A percentile compares a stretch with the other conserved stretches of the same genome.
Evolutionary conservation across 2,113 vertebrate genomes (phyloP).

Genomic region (Pluvianellus socialis): DNA sequence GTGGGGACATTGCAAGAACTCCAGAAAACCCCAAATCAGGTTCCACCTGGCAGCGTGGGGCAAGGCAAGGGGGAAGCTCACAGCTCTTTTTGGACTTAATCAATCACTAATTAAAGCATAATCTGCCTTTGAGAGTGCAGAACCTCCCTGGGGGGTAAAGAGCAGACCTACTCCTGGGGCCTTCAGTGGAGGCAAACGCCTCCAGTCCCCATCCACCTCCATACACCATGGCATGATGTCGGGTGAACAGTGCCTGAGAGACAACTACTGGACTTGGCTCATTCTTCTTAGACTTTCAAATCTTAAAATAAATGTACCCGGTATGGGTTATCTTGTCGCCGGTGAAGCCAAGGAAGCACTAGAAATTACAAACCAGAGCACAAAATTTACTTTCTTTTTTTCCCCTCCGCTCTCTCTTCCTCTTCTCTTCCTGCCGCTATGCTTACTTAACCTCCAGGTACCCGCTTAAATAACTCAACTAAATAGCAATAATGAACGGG

Average conservation of each 20-base stretch:
- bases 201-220: background rate
- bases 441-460: constrained; percentile 74
- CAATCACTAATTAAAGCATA: background rate
- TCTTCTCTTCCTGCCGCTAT: constrained; percentile 20
- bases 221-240: accelerated
- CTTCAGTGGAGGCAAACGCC: background rate
- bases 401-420: background rate
- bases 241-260: background rate
- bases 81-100: background rate
- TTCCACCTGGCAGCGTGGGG: background rate
- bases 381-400: constrained; percentile 26
- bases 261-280: background rate
- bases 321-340: background rate
- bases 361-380: background rate
- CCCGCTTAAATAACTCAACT: constrained; percentile 63
- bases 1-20: background rate
- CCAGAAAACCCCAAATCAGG: background rate
- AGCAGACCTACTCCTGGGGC: background rate
- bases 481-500: constrained; percentile 72
- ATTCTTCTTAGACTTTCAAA: background rate
- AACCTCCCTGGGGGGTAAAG: background rate
- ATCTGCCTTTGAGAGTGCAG: background rate
- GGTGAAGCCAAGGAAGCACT: background rate
- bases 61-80: background rate
- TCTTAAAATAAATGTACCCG: background rate